phyloP scores from a whole-genome alignment of 2,888 invertebrate species.

The Bhutanitis thaidina region DNA sequence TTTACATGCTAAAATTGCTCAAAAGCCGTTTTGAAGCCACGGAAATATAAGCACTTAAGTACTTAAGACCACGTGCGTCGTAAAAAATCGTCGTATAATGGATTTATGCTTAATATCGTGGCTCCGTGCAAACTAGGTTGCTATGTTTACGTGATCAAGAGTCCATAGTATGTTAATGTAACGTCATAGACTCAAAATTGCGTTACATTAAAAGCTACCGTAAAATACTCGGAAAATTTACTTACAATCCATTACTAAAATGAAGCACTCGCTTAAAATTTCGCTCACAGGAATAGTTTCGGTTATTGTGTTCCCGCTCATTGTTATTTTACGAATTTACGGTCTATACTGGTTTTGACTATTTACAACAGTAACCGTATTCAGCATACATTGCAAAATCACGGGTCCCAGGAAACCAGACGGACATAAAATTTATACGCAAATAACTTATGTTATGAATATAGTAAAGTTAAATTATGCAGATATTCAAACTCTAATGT shows the following conservation, averaged over 20 bases:
- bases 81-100: neutral
- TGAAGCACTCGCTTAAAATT: conserved; percentile 8
- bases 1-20: neutral
- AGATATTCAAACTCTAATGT: too few species aligned
- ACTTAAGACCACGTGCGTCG: neutral
- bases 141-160: too few species aligned
- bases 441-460: too few species aligned
- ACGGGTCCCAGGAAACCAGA: too few species aligned
- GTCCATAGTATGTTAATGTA: too few species aligned
- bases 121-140: neutral
- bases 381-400: too few species aligned
- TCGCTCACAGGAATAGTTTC: conserved; percentile 5
- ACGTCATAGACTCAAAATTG: too few species aligned
- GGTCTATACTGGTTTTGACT: too few species aligned
- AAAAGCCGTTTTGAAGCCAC: neutral
- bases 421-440: too few species aligned
- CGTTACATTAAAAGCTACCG: neutral
- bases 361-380: too few species aligned
- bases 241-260: conserved; percentile 3
- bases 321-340: neutral
- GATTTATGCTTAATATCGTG: neutral
- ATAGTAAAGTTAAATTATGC: too few species aligned
- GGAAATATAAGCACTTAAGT: neutral
- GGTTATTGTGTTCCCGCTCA: conserved; percentile 10
- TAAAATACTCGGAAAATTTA: conserved; percentile 1